Base-by-base conservation (phyloP, 2,888 invertebrate species). In the Pogonocherus hispidulus region DNA sequence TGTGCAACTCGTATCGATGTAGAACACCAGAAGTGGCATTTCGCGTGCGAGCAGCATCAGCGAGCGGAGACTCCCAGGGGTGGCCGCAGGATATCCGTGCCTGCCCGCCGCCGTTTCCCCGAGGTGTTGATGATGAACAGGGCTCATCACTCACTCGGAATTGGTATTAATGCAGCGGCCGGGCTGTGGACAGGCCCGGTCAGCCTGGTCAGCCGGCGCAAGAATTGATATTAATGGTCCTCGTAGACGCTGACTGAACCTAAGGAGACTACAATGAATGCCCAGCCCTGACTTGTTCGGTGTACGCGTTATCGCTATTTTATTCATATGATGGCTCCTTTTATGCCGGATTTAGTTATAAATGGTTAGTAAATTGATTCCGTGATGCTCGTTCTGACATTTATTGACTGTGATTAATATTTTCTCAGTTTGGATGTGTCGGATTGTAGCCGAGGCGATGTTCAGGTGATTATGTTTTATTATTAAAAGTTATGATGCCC, bases 81-180 rank as follows among this genome's bases (percentile, higher is more conserved):
- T 80, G 76, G 76, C 68, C 41, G 69, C 79, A 82, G 83, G 83
- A 82, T 79, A 80, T 81, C 82, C 81, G 80, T 75, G 78, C 68
- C 70, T 69, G 70, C 44, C 70, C 66, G 75, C 75, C 78, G 75
- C 71, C 69, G 69, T 71, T 77, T 80, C 83, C 83, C 82, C 78
- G 83, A 84, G 84, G 83, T 81, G 82, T 78, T 81, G 84, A 85
- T 85, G 85, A 85, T 85, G 84, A 84, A 85, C 84, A 81, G 82
- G 74, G 77, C 81, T 82, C 85, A 85, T 85, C 85, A 84, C 82
- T 85, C 85, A 85, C 84, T 75, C 80, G 70, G 84, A 85, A 85
- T 85, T 85, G 84, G 85, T 84, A 85, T 85, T 85, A 85, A 85
- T 85, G 85, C 84, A 83, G 81, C 79, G 83, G 83, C 81, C 80